These are phyloP conservation scores for Rhincodon typus DNA, from an alignment of 2,797 vertebrate species.

Conservation along the genomic window DNA sequence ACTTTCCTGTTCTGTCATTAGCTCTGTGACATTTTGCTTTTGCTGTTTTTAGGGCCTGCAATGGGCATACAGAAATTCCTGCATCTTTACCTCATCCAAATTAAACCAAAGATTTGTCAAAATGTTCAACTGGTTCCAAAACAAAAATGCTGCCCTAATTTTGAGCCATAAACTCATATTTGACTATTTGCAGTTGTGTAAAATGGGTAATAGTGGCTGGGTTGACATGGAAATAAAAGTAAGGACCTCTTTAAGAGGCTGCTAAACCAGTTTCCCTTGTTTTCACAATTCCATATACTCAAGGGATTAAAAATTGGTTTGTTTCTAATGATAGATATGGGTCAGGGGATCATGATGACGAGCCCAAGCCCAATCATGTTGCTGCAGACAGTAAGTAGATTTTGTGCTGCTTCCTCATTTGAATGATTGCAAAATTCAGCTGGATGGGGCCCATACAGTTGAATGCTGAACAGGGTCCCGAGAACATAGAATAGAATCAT, in stretches of 20 bases:
- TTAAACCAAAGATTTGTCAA: not conserved
- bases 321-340: not conserved
- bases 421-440: not conserved
- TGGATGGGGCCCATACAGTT: no score
- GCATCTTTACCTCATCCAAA: not conserved
- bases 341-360: not conserved
- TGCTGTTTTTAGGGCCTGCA: not conserved
- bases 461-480: no score
- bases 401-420: not conserved
- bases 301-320: not conserved
- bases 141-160: not conserved
- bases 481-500: no score
- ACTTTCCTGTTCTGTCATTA: not conserved
- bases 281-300: not conserved
- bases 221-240: not conserved
- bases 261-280: not conserved
- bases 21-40: not conserved
- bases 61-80: not conserved
- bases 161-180: not conserved
- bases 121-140: not conserved
- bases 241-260: not conserved
- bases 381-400: not conserved
- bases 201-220: not conserved
- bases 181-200: not conserved
- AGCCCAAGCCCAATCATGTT: not conserved